These are phyloP conservation scores for Trogon surrucura DNA, from an alignment of 2,113 vertebrate species.

Conservation along the genomic window DNA sequence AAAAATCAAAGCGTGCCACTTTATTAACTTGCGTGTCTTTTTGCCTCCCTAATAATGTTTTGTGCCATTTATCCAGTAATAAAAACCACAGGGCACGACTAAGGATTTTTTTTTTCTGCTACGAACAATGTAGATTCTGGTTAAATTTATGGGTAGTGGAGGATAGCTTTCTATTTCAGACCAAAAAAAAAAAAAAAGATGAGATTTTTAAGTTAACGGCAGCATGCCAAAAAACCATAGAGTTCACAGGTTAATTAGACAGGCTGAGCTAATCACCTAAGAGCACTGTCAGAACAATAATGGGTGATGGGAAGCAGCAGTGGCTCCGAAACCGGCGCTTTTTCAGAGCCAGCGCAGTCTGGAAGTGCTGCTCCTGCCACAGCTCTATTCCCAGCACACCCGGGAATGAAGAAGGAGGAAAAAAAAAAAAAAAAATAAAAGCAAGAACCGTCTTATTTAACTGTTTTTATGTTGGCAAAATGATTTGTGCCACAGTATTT, in stretches of 20 bases:
- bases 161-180: not conserved
- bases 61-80: not conserved
- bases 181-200: not conserved
- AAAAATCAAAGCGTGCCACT: not conserved
- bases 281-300: constrained; percentile 1
- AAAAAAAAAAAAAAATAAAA: constrained; percentile 49
- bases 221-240: not conserved
- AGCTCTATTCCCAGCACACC: constrained; percentile 40
- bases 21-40: not conserved
- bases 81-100: not conserved
- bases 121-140: not conserved
- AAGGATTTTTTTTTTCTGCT: not conserved
- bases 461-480: constrained; percentile 79
- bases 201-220: constrained; percentile 23
- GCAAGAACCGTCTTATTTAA: constrained; percentile 76
- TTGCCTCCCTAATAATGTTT: not conserved
- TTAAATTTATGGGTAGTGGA: not conserved
- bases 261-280: constrained; percentile 35
- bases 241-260: constrained; percentile 29
- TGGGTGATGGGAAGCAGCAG: not conserved
- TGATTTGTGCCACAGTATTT: constrained; percentile 82
- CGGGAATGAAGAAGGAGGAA: not conserved
- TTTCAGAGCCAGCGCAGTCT: not conserved
- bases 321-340: not conserved
- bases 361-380: constrained; percentile 41